Conservation (phyloP, 1,140 invertebrate genomes). For the Euschistus heros region DNA sequence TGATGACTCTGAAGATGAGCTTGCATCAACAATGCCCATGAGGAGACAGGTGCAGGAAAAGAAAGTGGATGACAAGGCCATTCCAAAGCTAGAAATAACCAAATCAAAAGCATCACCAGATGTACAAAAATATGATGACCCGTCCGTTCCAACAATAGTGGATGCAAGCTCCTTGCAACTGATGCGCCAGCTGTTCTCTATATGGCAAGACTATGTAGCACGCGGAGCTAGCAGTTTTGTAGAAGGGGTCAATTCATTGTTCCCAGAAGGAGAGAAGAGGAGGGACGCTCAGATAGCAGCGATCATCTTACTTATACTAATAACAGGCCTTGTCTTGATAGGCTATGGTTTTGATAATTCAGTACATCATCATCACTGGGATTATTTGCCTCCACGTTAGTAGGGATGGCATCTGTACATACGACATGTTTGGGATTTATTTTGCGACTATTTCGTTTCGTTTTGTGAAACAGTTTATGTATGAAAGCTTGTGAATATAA, state of each 20-base stretch:
- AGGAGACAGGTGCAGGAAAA: slow-evolving; percentile 10
- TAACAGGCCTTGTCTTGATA: slow-evolving; percentile 57
- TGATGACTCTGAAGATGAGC: slow-evolving; percentile 26
- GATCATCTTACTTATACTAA: slow-evolving; percentile 59
- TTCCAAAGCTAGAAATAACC: background rate
- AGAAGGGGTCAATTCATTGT: slow-evolving; percentile 23
- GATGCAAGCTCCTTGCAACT: slow-evolving; percentile 17
- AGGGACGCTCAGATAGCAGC: slow-evolving; percentile 57
- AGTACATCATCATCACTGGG: slow-evolving; percentile 69
- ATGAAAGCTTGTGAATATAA: background rate
- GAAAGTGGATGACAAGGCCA: background rate
- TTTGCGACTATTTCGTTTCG: too few species aligned
- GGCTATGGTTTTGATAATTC: slow-evolving; percentile 52
- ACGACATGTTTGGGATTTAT: too few species aligned
- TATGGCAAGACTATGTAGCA: slow-evolving; percentile 22
- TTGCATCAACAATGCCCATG: slow-evolving; percentile 17
- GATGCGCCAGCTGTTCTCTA: slow-evolving; percentile 22
- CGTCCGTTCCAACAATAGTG: background rate
- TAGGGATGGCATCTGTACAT: too few species aligned
- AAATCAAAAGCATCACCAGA: background rate
- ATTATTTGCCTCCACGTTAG: slow-evolving; percentile 45
- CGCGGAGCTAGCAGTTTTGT: slow-evolving; percentile 19
- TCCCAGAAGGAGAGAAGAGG: slow-evolving; percentile 42
- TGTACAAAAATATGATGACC: background rate
- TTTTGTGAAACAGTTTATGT: background rate